A percentile compares a stretch with the other conserved stretches of the same genome.
Evolutionary conservation across 2,888 invertebrate species (phyloP).

Genomic region (Pardosa pseudoannulata): DNA sequence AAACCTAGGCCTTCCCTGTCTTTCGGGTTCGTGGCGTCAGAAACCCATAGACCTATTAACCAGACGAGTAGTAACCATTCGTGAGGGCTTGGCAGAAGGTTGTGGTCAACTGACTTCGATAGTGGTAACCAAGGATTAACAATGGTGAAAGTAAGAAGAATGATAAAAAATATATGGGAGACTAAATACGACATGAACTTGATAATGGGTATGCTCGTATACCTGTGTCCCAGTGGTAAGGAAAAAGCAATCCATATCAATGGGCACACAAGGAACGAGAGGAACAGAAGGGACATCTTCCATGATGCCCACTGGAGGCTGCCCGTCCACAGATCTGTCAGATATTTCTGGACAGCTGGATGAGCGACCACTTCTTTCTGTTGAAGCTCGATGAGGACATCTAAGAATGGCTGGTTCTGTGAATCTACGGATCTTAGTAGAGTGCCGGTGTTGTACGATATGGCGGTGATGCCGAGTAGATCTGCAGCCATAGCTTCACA

Average conservation of each 20-base stretch:
- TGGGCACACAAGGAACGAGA: slow-evolving; percentile 94
- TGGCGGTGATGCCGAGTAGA: slow-evolving; percentile 92
- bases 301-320: slow-evolving; percentile 97
- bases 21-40: slow-evolving; percentile 97
- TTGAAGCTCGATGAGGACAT: slow-evolving; percentile 98
- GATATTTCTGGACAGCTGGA: slow-evolving; percentile 92
- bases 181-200: slow-evolving; percentile 99
- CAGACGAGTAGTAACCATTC: slow-evolving; percentile 96
- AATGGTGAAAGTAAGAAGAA: slow-evolving; percentile 89
- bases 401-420: slow-evolving; percentile 94
- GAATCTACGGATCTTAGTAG: slow-evolving; percentile 96
- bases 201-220: slow-evolving; percentile 98
- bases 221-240: slow-evolving; percentile 94
- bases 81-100: slow-evolving; percentile 93
- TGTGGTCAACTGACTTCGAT: slow-evolving; percentile 77
- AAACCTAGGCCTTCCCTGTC: slow-evolving; percentile 98
- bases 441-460: slow-evolving; percentile 94
- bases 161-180: slow-evolving; percentile 97
- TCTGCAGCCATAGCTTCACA: slow-evolving; percentile 99
- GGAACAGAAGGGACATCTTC: slow-evolving; percentile 94
- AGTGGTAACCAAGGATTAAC: slow-evolving; percentile 78
- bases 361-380: slow-evolving; percentile 97
- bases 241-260: slow-evolving; percentile 98
- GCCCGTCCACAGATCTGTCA: slow-evolving; percentile 93
- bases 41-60: slow-evolving; percentile 94